These are phyloP conservation scores for Chrysopilus asiliformis DNA, from an alignment of 2,888 invertebrate species.

Conservation along the genomic window DNA sequence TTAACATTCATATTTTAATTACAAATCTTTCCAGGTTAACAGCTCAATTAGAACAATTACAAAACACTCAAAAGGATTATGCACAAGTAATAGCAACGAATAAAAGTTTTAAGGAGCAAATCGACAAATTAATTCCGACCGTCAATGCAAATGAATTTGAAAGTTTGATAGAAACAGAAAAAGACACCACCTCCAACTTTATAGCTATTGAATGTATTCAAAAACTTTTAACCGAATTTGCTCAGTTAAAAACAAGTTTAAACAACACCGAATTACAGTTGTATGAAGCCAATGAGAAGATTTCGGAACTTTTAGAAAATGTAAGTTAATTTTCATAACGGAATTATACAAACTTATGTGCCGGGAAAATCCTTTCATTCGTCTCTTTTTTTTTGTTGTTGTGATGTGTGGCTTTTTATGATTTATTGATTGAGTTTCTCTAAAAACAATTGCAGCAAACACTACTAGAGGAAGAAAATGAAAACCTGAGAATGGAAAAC, in stretches of 20 bases:
- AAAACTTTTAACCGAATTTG: constrained; percentile 29
- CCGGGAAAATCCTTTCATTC: too few relatives aligned
- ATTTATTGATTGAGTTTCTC: constrained; percentile 1
- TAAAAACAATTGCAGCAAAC: constrained; percentile 30
- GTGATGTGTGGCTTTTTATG: too few relatives aligned
- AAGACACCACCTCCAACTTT: constrained; percentile 18
- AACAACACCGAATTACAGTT: constrained; percentile 31
- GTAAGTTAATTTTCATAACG: constrained; percentile 24
- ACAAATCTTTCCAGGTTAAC: constrained; percentile 16
- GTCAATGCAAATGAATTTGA: constrained; percentile 27
- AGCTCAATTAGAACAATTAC: constrained; percentile 22
- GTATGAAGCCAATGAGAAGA: constrained; percentile 36
- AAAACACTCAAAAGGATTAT: constrained; percentile 18
- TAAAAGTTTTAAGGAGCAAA: constrained; percentile 26
- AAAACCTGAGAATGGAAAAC: constrained; percentile 30
- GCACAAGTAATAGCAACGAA: constrained; percentile 20
- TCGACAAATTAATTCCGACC: constrained; percentile 29
- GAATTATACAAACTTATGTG: too few relatives aligned
- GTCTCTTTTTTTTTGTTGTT: too few relatives aligned
- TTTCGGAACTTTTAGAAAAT: constrained; percentile 32
- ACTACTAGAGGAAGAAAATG: constrained; percentile 32
- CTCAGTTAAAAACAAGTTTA: constrained; percentile 26
- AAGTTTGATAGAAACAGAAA: constrained; percentile 28
- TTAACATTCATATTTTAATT: background rate
- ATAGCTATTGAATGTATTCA: constrained; percentile 29